Evolutionary conservation across 2,888 invertebrate species (phyloP).

Genomic region (Catonia carolina): DNA sequence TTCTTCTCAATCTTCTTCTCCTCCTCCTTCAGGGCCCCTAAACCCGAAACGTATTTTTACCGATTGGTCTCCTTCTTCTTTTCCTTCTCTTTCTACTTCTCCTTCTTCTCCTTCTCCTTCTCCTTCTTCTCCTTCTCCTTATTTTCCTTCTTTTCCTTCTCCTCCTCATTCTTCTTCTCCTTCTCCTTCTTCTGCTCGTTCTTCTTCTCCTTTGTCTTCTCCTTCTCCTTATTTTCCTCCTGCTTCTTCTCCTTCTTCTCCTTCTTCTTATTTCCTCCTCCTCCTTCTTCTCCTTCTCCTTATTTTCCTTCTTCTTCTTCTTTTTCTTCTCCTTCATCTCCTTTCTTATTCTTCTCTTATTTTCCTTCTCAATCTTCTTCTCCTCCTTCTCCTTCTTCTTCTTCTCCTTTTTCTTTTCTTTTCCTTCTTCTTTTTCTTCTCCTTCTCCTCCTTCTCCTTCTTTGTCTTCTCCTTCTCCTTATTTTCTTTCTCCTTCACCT

Average conservation of each 20-base stretch:
- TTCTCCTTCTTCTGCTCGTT: conserved; percentile 2
- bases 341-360: neutral
- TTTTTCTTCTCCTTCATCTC: conserved; percentile 5
- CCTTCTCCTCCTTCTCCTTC: neutral
- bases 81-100: neutral
- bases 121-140: too few species aligned
- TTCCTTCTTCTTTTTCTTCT: neutral
- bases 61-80: too few species aligned
- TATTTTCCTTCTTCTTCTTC: conserved; percentile 7
- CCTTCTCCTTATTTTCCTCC: too few species aligned
- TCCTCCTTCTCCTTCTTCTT: neutral
- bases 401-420: neutral
- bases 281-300: neutral
- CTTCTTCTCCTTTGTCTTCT: neutral
- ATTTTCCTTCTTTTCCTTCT: too few species aligned
- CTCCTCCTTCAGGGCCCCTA: too few species aligned
- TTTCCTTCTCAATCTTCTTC: conserved; percentile 1
- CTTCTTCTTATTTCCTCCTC: neutral
- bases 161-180: too few species aligned
- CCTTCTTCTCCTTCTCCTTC: neutral
- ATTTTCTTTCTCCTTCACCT: neutral
- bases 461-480: neutral
- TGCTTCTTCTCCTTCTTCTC: neutral
- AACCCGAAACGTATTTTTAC: too few species aligned
- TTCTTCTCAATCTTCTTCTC: too few species aligned